A percentile compares a stretch with the other conserved stretches of the same genome.
Evolutionary conservation across 2,888 invertebrate genomes (phyloP).

Genomic region (Oasisia sp.): DNA sequence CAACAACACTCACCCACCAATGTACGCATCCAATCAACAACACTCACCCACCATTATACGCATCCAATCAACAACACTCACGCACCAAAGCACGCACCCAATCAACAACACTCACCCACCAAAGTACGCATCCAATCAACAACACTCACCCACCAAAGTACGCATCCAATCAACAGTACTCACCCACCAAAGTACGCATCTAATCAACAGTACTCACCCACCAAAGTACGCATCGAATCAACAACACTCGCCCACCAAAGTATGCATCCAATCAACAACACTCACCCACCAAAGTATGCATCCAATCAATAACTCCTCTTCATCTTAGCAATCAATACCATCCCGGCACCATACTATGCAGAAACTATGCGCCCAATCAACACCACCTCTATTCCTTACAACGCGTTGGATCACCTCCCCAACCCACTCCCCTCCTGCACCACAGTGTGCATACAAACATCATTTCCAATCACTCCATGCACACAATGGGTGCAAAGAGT

Average conservation of each 20-base stretch:
- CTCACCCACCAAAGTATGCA: not conserved
- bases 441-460: too few relatives aligned
- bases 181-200: not conserved
- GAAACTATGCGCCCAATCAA: not conserved
- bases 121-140: not conserved
- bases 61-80: not conserved
- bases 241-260: not conserved
- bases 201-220: not conserved
- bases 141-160: not conserved
- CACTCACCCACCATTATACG: not conserved
- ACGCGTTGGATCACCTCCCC: not conserved
- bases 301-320: not conserved
- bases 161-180: not conserved
- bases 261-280: not conserved
- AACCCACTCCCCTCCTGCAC: too few relatives aligned
- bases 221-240: not conserved
- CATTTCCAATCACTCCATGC: too few relatives aligned
- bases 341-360: not conserved
- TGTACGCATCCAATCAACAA: not conserved
- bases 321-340: not conserved
- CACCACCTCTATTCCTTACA: not conserved
- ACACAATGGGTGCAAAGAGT: too few relatives aligned
- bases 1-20: not conserved
- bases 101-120: not conserved
- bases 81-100: not conserved